phyloP scores from a whole-genome alignment of 2,888 invertebrate genomes.

The Macaria notata region DNA sequence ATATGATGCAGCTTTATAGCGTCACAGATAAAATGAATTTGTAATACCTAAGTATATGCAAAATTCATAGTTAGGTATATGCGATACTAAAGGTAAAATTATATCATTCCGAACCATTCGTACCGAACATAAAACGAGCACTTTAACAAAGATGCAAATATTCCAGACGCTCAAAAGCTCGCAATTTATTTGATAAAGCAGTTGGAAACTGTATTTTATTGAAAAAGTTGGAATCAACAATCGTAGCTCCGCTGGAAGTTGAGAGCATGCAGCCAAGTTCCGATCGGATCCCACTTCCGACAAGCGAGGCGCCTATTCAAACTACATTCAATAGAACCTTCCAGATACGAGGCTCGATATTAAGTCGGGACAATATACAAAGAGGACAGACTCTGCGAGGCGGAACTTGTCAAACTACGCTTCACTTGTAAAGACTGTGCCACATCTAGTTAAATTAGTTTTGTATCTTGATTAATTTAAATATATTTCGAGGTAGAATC shows the following conservation, averaged over 20 bases:
- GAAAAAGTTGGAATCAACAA: background rate
- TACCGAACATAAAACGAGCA: no score
- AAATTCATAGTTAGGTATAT: background rate
- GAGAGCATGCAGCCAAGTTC: slow-evolving; percentile 4
- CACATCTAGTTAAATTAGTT: slow-evolving; percentile 31
- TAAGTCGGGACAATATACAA: slow-evolving; percentile 26
- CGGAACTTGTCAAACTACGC: slow-evolving; percentile 25
- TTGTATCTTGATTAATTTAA: slow-evolving; percentile 21
- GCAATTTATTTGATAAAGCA: background rate
- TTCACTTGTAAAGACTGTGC: slow-evolving; percentile 14
- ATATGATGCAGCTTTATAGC: slow-evolving; percentile 2
- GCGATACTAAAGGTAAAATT: no score
- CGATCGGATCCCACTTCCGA: slow-evolving; percentile 17
- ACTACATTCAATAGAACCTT: slow-evolving; percentile 21
- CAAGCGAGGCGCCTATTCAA: slow-evolving; percentile 22
- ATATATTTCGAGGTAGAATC: slow-evolving; percentile 3
- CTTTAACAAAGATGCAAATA: no score
- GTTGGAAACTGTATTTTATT: background rate
- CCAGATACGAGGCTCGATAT: slow-evolving; percentile 17
- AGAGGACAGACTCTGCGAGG: slow-evolving; percentile 18
- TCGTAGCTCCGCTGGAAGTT: slow-evolving; percentile 3
- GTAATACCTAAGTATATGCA: background rate
- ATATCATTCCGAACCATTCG: no score
- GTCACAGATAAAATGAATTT: background rate
- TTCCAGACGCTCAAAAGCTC: background rate